Evolutionary conservation across 2,797 vertebrate species (phyloP).

Genomic region (Neostethus bicornis): DNA sequence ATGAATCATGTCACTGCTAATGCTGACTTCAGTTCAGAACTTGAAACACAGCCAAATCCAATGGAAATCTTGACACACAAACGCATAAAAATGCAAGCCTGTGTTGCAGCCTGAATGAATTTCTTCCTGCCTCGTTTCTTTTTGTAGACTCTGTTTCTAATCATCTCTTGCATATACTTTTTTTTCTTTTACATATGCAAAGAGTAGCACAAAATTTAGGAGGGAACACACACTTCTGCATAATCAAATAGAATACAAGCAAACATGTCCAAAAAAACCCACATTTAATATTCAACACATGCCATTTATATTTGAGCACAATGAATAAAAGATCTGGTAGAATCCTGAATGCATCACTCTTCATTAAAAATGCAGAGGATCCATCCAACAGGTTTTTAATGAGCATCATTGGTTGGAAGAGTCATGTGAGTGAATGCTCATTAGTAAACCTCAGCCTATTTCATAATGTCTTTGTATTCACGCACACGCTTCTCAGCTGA

Average conservation of each 20-base stretch:
- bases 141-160: conserved; percentile 4
- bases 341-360: conserved; percentile 63
- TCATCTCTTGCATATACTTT: conserved; percentile 19
- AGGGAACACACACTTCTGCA: conserved; percentile 24
- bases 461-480: conserved; percentile 41
- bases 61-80: conserved; percentile 24
- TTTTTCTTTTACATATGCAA: conserved; percentile 12
- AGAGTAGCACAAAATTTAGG: conserved; percentile 13
- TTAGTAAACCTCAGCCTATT: conserved; percentile 29
- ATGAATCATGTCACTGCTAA: neutral
- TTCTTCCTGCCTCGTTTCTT: neutral
- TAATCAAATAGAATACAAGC: conserved; percentile 41
- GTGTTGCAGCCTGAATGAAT: conserved; percentile 1
- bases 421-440: conserved; percentile 29
- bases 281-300: conserved; percentile 60
- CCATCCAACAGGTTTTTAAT: conserved; percentile 70
- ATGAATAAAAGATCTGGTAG: conserved; percentile 76
- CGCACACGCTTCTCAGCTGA: conserved; percentile 11
- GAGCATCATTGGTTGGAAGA: conserved; percentile 59
- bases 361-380: conserved; percentile 64
- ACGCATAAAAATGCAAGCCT: conserved; percentile 12
- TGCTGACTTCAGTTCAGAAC: conserved; percentile 3
- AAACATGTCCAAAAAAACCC: conserved; percentile 50
- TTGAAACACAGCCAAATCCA: conserved; percentile 18
- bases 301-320: conserved; percentile 71